phyloP scores from a whole-genome alignment of 2,888 invertebrate genomes.

The Norana najaformis region DNA sequence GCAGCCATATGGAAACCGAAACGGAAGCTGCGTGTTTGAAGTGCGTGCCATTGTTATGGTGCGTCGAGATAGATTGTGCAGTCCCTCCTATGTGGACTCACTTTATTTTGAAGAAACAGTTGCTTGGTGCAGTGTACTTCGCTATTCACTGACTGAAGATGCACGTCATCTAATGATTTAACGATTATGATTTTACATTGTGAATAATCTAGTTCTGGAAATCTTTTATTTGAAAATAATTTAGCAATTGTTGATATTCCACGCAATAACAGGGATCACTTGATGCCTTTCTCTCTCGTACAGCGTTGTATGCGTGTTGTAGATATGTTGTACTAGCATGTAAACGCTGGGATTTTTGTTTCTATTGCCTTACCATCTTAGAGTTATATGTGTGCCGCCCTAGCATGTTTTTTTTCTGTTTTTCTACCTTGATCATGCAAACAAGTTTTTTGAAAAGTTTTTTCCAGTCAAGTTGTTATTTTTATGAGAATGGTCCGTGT shows the following conservation, averaged over 20 bases:
- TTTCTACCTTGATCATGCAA: constrained; percentile 7
- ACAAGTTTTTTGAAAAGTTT: constrained; percentile 13
- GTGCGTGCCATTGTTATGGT: not conserved
- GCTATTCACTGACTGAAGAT: not conserved
- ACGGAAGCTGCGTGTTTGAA: not conserved
- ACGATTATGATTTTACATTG: not conserved
- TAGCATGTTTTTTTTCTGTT: not conserved
- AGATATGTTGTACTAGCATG: not conserved
- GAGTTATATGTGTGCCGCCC: not conserved
- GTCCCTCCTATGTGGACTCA: not conserved
- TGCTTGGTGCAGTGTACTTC: not conserved
- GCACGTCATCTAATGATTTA: not conserved
- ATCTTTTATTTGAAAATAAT: constrained; percentile 2
- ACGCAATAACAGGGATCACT: not conserved
- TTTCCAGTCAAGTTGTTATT: too few relatives aligned
- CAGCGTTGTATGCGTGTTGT: not conserved
- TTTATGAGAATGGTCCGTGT: too few relatives aligned
- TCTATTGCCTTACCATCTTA: not conserved
- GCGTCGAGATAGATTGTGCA: not conserved
- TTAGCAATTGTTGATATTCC: not conserved
- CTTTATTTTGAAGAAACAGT: not conserved
- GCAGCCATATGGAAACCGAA: not conserved
- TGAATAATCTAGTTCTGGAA: not conserved
- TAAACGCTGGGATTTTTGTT: not conserved
- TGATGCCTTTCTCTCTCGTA: not conserved